A percentile compares a stretch with the other conserved stretches of the same genome.
phyloP scores from a whole-genome alignment of 2,113 vertebrate species.

The Syrrhaptes paradoxus region DNA sequence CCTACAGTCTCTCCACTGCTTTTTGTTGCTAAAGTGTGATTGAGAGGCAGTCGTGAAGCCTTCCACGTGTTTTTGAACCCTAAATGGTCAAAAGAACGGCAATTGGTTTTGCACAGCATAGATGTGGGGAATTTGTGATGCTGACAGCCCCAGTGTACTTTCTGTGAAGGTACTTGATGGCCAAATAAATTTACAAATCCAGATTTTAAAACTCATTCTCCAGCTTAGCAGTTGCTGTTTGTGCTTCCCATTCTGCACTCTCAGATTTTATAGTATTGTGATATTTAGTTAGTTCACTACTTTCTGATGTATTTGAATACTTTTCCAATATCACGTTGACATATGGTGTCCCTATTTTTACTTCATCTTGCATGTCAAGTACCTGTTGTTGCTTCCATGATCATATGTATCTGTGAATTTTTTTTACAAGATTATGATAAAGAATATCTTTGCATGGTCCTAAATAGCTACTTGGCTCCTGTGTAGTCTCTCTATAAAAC shows the following conservation, averaged over 20 bases:
- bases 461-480: neutral
- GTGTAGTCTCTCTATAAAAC: neutral
- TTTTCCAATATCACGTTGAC: neutral
- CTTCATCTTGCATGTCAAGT: neutral
- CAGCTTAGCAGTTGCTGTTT: neutral
- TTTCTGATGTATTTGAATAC: neutral
- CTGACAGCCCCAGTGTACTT: neutral
- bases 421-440: neutral
- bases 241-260: neutral
- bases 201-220: neutral
- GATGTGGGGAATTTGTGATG: neutral
- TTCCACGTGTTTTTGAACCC: constrained; percentile 17
- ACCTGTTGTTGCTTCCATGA: neutral
- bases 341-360: constrained; percentile 18
- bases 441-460: neutral
- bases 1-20: constrained; percentile 2
- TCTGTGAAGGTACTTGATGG: neutral
- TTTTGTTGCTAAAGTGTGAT: neutral
- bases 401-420: neutral
- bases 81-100: neutral
- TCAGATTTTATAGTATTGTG: neutral
- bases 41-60: constrained; percentile 22
- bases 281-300: neutral
- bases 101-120: neutral
- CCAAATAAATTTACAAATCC: neutral